Base-by-base conservation (phyloP, 2,888 invertebrate species). In the Xestia ashworthii region DNA sequence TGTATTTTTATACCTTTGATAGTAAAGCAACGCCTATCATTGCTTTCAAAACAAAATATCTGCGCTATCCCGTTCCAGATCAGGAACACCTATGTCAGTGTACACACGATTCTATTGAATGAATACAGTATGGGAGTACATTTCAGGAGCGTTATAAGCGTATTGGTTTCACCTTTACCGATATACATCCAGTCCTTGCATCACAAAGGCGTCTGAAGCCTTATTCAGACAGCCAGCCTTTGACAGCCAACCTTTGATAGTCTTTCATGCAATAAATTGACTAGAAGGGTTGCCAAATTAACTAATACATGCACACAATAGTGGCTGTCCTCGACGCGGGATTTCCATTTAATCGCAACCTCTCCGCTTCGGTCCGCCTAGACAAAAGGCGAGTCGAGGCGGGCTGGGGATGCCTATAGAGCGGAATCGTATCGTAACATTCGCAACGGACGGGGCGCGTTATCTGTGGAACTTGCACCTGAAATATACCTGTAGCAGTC, bases 281-380 rank as follows among this genome's bases (percentile, higher is more conserved):
- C 32, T 19, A 38, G 8, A 62, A 62, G 32, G 32, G 32, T 62
- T 53, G 64, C 16, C 32, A 22, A 67, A 67, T 62, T 46, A 38
- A 46, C 11, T 41, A 74, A 62, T 50, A 44, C 9, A 62, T 41
- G 22, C 25, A 16, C 19, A 62, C 60, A 70, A 60, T 46, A 16
- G 32, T 16, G 9, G 32, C 25, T n/a, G 50, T 60, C n/a, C 22
- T 32, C 44, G 19, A 62, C 50, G 48, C 16, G 9, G 38, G 38
- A 55, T 64, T 68, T 50, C 44, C 48, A 48, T 73, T 41, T 81
- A 12, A 73, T 55, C 12, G 19, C 32, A 62, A 62, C 19, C 55
- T 6, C 38, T 44, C 55, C 22, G 9, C 67, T 55, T 68, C 32
- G 32, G 38, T 55, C 14, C 41, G 60, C n/a, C 14, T 19, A 32